Conservation (phyloP, 2,888 invertebrate genomes). For the Thelaira solivaga region DNA sequence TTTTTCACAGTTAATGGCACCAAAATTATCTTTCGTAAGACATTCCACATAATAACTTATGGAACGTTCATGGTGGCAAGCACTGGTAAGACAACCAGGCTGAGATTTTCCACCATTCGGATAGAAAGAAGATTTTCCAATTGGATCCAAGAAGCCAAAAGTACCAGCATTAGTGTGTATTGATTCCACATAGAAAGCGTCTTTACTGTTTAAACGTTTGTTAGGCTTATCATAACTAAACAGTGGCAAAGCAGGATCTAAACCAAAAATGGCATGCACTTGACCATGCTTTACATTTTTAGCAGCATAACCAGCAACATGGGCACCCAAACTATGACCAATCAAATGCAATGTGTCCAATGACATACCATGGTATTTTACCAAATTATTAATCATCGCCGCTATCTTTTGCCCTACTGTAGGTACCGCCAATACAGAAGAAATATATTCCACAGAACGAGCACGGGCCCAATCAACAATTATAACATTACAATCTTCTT, state of each 20-base stretch:
- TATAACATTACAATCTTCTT: constrained; percentile 80
- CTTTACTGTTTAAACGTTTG: constrained; percentile 67
- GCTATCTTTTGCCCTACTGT: constrained; percentile 71
- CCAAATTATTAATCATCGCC: constrained; percentile 73
- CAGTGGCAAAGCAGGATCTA: constrained; percentile 73
- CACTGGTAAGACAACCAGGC: constrained; percentile 77
- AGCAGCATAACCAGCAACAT: constrained; percentile 80
- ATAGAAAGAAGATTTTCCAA: constrained; percentile 78
- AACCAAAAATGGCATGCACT: constrained; percentile 79
- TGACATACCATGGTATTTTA: constrained; percentile 77
- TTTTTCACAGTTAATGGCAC: constrained; percentile 45
- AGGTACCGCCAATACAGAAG: constrained; percentile 77
- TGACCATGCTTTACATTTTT: constrained; percentile 79
- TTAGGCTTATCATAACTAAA: constrained; percentile 66
- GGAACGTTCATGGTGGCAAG: constrained; percentile 77
- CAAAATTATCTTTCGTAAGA: constrained; percentile 22
- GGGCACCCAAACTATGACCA: constrained; percentile 81
- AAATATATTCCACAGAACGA: constrained; percentile 78
- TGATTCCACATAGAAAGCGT: constrained; percentile 74
- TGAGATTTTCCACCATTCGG: constrained; percentile 79
- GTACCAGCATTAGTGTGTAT: constrained; percentile 72
- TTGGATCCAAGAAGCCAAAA: constrained; percentile 72
- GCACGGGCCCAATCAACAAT: constrained; percentile 81
- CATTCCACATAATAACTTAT: constrained; percentile 77
- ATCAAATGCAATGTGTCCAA: constrained; percentile 78